These are phyloP conservation scores for Rhizoglyphus robini DNA, from an alignment of 1,140 invertebrate species.

Conservation along the genomic window DNA sequence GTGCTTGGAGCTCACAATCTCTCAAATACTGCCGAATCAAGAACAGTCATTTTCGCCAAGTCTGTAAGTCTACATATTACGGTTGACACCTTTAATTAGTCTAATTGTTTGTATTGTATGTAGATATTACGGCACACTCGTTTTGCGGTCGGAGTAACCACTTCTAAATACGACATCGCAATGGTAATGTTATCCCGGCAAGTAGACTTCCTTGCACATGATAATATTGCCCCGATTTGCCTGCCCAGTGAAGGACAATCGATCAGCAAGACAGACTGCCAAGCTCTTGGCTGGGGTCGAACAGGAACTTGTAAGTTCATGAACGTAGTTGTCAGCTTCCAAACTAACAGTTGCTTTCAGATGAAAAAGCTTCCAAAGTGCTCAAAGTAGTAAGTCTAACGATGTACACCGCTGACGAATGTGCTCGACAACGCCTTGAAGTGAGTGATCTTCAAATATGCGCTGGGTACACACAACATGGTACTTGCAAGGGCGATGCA, in stretches of 20 bases:
- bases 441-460: neutral
- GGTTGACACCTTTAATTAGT: neutral
- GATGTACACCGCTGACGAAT: neutral
- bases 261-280: neutral
- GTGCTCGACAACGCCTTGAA: neutral
- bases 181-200: neutral
- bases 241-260: neutral
- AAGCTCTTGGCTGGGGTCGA: neutral
- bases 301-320: neutral
- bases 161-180: neutral
- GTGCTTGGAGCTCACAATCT: neutral
- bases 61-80: neutral
- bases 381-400: neutral
- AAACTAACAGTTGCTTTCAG: neutral
- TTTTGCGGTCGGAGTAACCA: neutral
- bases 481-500: neutral
- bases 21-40: neutral
- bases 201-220: neutral
- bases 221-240: neutral
- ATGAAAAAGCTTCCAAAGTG: neutral
- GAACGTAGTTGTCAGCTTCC: neutral
- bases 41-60: neutral
- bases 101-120: neutral
- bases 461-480: neutral
- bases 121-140: neutral